These are phyloP conservation scores for Camponotus pennsylvanicus DNA, from an alignment of 1,140 invertebrate genomes.

Conservation along the genomic window DNA sequence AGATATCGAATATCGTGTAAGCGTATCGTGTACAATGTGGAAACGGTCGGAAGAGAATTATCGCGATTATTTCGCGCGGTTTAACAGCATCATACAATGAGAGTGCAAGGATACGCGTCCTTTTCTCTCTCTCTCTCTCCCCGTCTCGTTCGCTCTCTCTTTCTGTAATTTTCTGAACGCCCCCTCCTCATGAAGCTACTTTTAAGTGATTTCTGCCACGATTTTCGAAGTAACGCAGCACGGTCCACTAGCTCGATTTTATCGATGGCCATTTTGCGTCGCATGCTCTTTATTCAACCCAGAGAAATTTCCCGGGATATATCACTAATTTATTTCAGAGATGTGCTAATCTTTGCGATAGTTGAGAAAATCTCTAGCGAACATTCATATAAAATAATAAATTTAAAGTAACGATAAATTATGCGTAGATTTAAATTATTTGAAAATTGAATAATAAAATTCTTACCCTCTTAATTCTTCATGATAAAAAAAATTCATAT, in stretches of 20 bases:
- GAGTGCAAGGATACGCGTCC: neutral
- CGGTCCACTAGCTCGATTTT: neutral
- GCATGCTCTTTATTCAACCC: neutral
- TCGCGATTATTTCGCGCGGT: constrained; percentile 28
- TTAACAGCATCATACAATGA: constrained; percentile 8
- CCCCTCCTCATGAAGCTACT: neutral
- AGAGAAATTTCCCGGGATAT: neutral
- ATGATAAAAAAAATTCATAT: too few relatives aligned
- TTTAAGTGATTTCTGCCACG: constrained; percentile 47
- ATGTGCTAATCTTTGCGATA: neutral
- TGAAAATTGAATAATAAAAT: neutral
- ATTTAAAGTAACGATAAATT: neutral
- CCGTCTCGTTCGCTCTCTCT: constrained; percentile 16
- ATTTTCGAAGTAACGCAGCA: constrained; percentile 47
- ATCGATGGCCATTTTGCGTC: neutral
- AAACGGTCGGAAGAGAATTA: constrained; percentile 5
- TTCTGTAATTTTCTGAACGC: constrained; percentile 42
- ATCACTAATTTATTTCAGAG: neutral
- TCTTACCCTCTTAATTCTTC: neutral
- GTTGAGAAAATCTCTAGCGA: neutral
- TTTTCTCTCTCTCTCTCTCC: constrained; percentile 17
- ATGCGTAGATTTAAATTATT: neutral
- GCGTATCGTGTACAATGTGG: constrained; percentile 1
- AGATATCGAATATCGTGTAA: neutral
- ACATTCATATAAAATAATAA: neutral